A percentile compares a stretch with the other conserved stretches of the same genome.
Conservation (phyloP, 2,797 vertebrate genomes). For the Hemibagrus guttatus region DNA sequence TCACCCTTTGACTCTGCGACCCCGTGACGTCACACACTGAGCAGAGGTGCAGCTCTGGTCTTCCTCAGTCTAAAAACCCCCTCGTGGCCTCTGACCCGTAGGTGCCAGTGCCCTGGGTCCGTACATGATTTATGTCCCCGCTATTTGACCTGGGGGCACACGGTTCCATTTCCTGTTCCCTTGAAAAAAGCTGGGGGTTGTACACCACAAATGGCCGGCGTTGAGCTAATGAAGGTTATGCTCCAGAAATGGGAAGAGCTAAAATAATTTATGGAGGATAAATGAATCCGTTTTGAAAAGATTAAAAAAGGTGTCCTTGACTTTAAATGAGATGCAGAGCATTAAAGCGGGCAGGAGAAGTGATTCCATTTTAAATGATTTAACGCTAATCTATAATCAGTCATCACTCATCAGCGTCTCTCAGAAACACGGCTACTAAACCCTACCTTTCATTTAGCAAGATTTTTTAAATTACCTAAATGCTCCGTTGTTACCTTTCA, state of each 20-base stretch:
- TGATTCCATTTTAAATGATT: conserved; percentile 14
- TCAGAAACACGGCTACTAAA: conserved; percentile 3
- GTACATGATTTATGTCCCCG: conserved; percentile 88
- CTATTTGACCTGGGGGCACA: conserved; percentile 75
- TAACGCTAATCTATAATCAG: neutral
- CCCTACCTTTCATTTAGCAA: neutral
- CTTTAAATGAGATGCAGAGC: neutral
- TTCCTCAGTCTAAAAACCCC: conserved; percentile 66
- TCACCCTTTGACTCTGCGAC: conserved; percentile 64
- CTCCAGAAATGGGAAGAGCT: conserved; percentile 4
- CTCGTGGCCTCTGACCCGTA: conserved; percentile 76
- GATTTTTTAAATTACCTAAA: neutral
- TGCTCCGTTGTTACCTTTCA: neutral
- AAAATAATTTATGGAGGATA: conserved; percentile 23
- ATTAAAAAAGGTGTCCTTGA: conserved; percentile 22
- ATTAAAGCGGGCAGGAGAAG: neutral
- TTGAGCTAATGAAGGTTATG: conserved; percentile 6
- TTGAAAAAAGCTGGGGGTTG: conserved; percentile 57
- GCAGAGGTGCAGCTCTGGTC: conserved; percentile 63
- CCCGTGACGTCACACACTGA: conserved; percentile 49
- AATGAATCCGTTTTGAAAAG: conserved; percentile 13
- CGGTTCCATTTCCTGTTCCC: conserved; percentile 87
- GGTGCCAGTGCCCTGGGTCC: conserved; percentile 78
- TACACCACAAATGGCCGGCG: neutral
- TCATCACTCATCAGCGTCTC: neutral